Evolutionary conservation across 2,113 vertebrate genomes (phyloP).

Genomic region (Sylvietta virens): DNA sequence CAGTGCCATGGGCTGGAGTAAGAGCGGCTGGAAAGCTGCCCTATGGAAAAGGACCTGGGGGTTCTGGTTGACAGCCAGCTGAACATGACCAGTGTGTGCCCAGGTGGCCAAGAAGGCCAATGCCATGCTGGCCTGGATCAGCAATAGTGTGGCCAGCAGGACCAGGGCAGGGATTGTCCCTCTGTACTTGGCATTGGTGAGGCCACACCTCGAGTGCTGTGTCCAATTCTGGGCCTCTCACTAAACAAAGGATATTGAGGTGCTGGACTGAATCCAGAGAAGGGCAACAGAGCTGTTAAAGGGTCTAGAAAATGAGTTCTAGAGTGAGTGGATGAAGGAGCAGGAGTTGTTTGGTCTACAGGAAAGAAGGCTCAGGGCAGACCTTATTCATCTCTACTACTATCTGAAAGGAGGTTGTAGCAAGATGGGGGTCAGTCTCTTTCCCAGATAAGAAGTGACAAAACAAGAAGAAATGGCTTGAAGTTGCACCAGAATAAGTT

Average conservation of each 20-base stretch:
- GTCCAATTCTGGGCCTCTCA: not conserved
- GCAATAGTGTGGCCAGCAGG: not conserved
- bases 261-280: not conserved
- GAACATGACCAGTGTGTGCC: not conserved
- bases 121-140: not conserved
- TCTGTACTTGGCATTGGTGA: fast-evolving
- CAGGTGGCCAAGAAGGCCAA: not conserved
- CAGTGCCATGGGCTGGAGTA: not conserved
- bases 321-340: not conserved
- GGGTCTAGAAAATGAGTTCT: not conserved
- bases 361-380: not conserved
- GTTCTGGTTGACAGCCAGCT: fast-evolving
- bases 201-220: fast-evolving
- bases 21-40: not conserved
- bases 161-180: not conserved
- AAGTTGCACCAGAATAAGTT: not conserved
- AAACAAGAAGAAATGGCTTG: not conserved
- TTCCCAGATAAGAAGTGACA: not conserved
- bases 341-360: not conserved
- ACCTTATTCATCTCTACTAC: not conserved
- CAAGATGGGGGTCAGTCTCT: fast-evolving
- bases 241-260: not conserved
- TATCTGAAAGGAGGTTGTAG: not conserved
- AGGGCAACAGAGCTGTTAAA: not conserved
- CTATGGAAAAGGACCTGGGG: fast-evolving